Conservation (phyloP, 2,888 invertebrate species). For the Lymantria dispar region DNA sequence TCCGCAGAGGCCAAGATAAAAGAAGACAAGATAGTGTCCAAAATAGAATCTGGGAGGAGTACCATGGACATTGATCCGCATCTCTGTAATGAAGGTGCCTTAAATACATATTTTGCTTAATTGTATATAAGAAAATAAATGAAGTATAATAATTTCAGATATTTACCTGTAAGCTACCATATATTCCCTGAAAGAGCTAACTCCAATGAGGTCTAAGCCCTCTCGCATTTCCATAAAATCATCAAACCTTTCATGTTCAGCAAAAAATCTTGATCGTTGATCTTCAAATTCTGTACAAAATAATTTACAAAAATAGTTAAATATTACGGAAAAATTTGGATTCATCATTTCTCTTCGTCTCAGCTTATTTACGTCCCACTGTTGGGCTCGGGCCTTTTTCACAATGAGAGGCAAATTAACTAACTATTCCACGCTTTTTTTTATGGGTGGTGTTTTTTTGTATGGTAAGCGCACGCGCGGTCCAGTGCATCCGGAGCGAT, state of each 20-base stretch:
- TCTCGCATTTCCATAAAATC: slow-evolving; percentile 94
- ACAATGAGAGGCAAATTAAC: too few relatives aligned
- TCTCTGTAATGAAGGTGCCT: slow-evolving; percentile 56
- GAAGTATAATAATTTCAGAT: slow-evolving; percentile 4
- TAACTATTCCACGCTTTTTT: too few relatives aligned
- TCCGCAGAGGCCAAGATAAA: slow-evolving; percentile 91
- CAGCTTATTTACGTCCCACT: too few relatives aligned
- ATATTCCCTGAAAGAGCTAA: slow-evolving; percentile 81
- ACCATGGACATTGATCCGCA: slow-evolving; percentile 83
- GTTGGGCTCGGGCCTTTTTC: too few relatives aligned
- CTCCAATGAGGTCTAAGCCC: slow-evolving; percentile 88
- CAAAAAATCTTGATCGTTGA: slow-evolving; percentile 89
- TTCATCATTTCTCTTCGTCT: too few relatives aligned
- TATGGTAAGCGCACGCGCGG: too few relatives aligned
- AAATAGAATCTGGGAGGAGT: slow-evolving; percentile 86
- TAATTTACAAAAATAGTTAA: not conserved
- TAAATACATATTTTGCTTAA: slow-evolving; percentile 7
- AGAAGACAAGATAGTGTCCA: slow-evolving; percentile 89
- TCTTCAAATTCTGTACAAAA: slow-evolving; percentile 87
- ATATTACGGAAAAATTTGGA: too few relatives aligned
- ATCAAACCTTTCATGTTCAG: slow-evolving; percentile 90
- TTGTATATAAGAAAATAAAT: not conserved
- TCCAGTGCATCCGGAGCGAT: too few relatives aligned
- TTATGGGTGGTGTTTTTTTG: too few relatives aligned
- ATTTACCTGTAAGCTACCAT: slow-evolving; percentile 79